Percentiles rank a stretch among this genome's conserved stretches.
Evolutionary conservation across 2,113 vertebrate genomes (phyloP).

Genomic region (Isurus oxyrinchus): DNA sequence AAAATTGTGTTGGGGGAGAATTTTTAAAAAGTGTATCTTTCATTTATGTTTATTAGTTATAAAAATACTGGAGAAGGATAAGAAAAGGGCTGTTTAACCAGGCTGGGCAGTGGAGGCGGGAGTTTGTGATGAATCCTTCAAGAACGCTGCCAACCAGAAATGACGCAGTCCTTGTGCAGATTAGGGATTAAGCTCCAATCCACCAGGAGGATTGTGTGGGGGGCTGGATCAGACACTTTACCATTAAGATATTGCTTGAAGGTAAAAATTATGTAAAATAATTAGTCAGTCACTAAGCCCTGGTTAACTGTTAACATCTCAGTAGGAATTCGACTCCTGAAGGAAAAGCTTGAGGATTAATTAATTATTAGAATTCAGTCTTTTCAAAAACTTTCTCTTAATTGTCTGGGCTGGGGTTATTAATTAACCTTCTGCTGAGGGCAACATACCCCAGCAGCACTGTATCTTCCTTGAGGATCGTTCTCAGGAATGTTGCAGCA

Average conservation of each 20-base stretch:
- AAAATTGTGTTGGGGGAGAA: background rate
- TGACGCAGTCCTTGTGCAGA: background rate
- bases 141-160: background rate
- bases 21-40: background rate
- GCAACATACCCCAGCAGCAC: background rate
- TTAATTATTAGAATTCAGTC: constrained; percentile 21
- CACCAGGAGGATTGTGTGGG: background rate
- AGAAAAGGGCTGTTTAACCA: background rate
- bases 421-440: background rate
- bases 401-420: background rate
- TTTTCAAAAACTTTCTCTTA: background rate
- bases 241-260: background rate
- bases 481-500: background rate
- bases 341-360: background rate
- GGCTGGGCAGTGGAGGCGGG: background rate
- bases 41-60: background rate
- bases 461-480: background rate
- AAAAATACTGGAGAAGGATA: background rate
- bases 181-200: background rate
- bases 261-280: background rate
- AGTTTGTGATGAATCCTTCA: background rate
- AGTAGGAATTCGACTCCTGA: background rate
- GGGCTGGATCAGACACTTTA: background rate
- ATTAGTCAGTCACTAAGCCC: background rate
- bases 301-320: background rate